phyloP scores from a whole-genome alignment of 2,888 invertebrate genomes.

The Minunthozetes semirufus region DNA sequence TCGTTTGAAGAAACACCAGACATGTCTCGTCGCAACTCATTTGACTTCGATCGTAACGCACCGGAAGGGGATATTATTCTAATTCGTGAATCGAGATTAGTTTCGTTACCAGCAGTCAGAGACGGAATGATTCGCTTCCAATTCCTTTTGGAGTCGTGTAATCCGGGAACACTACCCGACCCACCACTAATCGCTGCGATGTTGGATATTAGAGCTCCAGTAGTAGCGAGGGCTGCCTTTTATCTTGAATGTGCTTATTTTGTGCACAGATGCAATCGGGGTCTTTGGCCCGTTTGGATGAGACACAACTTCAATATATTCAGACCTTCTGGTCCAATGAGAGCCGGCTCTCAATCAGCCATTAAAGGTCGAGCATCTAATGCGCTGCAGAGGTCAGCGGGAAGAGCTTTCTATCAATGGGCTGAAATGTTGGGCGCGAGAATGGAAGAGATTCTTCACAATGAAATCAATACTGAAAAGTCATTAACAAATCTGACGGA shows the following conservation, averaged over 20 bases:
- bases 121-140: constrained; percentile 84
- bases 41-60: constrained; percentile 47
- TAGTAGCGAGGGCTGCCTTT: constrained; percentile 83
- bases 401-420: constrained; percentile 96
- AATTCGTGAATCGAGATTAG: constrained; percentile 74
- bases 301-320: constrained; percentile 73
- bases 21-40: constrained; percentile 35
- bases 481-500: constrained; percentile 21
- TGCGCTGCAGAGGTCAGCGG: constrained; percentile 66
- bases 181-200: constrained; percentile 88
- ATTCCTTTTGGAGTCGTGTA: constrained; percentile 87
- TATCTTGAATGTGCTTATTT: constrained; percentile 91
- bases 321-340: constrained; percentile 57
- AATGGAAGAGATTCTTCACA: constrained; percentile 78
- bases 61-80: constrained; percentile 80
- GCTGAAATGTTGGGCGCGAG: constrained; percentile 84
- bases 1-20: constrained; percentile 61
- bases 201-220: constrained; percentile 87
- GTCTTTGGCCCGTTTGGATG: constrained; percentile 98
- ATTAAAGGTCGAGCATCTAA: constrained; percentile 34
- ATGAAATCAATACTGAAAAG: constrained; percentile 56
- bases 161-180: constrained; percentile 93
- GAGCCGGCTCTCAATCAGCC: constrained; percentile 27
- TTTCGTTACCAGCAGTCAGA: constrained; percentile 62
- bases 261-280: constrained; percentile 94